These are phyloP conservation scores for Raja brachyura DNA, from an alignment of 2,113 vertebrate species.

Conservation along the genomic window DNA sequence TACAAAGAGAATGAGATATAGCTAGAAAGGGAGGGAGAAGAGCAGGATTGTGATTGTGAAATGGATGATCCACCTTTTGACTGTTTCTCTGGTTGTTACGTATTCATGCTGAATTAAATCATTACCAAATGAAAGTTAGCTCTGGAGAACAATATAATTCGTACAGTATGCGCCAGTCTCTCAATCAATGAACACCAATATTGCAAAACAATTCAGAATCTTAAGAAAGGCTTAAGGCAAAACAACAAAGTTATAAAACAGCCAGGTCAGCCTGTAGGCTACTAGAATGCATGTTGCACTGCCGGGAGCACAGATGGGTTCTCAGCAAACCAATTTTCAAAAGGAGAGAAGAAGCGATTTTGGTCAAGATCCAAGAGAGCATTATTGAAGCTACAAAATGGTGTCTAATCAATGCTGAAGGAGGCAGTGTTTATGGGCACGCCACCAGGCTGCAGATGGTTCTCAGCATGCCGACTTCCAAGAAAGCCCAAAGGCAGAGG, in stretches of 20 bases:
- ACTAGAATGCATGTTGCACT: neutral
- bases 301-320: neutral
- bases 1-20: no score
- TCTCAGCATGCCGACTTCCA: neutral
- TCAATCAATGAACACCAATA: neutral
- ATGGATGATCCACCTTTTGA: no score
- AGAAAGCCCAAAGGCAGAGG: neutral
- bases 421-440: neutral
- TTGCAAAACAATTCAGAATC: conserved; percentile 9
- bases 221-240: neutral
- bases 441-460: neutral
- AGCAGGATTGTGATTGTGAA: no score
- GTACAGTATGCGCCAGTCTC: neutral
- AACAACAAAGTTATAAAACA: neutral
- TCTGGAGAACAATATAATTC: neutral
- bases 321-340: neutral
- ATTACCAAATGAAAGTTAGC: neutral
- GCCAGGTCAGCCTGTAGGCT: neutral
- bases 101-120: neutral
- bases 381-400: neutral
- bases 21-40: no score
- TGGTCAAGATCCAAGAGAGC: conserved; percentile 14
- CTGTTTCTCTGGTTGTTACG: neutral
- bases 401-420: conserved; percentile 2
- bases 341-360: neutral